Conservation (phyloP, 2,888 invertebrate species). For the Cryptus armator region DNA sequence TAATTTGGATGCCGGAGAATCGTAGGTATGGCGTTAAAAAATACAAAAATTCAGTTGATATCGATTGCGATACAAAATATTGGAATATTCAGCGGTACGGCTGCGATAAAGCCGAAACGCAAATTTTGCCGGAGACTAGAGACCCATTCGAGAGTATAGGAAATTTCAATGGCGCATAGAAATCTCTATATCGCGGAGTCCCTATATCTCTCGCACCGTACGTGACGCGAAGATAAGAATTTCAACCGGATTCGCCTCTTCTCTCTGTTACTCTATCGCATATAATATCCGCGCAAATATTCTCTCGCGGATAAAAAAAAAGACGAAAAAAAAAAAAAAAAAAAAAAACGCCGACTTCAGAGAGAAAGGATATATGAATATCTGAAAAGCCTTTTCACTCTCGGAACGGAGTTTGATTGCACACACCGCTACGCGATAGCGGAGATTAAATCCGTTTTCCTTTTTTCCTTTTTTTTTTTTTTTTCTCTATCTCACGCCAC, state of each 20-base stretch:
- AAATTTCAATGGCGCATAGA: neutral
- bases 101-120: conserved; percentile 45
- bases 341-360: neutral
- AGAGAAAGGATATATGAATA: conserved; percentile 30
- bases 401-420: conserved; percentile 30
- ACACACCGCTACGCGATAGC: conserved; percentile 1
- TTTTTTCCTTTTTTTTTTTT: neutral
- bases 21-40: no score
- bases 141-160: neutral
- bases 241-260: conserved; percentile 17
- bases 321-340: neutral
- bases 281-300: conserved; percentile 24
- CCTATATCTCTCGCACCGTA: neutral
- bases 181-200: conserved; percentile 44
- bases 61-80: neutral
- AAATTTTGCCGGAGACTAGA: conserved; percentile 44
- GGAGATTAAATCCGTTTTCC: conserved; percentile 31
- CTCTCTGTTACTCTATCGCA: neutral
- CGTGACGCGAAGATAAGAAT: conserved; percentile 33
- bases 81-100: conserved; percentile 64
- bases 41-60: no score
- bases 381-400: conserved; percentile 29
- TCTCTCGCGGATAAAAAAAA: neutral
- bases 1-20: conserved; percentile 6
- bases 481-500: conserved; percentile 14